A percentile compares a stretch with the other conserved stretches of the same genome.
Evolutionary conservation across 2,113 vertebrate genomes (phyloP).

Genomic region (Desmodus rotundus): DNA sequence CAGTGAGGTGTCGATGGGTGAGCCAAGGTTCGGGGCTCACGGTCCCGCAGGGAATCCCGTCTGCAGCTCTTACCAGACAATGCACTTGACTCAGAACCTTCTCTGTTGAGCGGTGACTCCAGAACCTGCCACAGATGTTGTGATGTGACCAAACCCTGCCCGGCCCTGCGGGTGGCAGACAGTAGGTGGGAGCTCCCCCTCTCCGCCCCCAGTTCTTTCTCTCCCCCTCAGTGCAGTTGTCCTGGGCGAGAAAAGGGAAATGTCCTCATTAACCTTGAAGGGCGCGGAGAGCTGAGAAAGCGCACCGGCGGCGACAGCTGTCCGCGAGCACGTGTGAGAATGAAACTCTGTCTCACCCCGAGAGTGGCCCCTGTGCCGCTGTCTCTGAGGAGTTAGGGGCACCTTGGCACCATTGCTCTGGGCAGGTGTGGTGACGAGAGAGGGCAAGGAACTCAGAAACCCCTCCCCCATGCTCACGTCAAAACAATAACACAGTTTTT

Average conservation of each 20-base stretch:
- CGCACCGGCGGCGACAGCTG: neutral
- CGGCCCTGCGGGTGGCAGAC: neutral
- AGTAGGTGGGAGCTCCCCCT: neutral
- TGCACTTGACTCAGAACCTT: neutral
- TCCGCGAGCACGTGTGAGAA: neutral
- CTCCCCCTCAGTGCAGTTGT: neutral
- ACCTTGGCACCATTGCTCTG: neutral
- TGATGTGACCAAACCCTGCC: accelerated
- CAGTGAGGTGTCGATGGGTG: neutral
- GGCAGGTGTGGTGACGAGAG: neutral
- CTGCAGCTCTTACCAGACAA: neutral
- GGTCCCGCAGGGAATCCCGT: neutral
- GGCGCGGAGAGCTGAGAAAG: neutral
- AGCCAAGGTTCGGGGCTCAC: neutral
- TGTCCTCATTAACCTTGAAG: neutral
- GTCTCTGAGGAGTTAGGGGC: neutral
- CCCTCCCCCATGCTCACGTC: neutral
- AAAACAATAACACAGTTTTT: neutral
- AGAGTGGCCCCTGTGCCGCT: neutral
- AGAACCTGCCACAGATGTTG: neutral
- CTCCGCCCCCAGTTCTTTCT: neutral
- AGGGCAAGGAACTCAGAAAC: neutral
- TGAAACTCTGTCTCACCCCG: neutral
- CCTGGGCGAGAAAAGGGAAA: neutral
- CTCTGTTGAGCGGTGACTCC: neutral